Base-by-base conservation (phyloP, 2,888 invertebrate genomes). In the Achlya flavicornis region DNA sequence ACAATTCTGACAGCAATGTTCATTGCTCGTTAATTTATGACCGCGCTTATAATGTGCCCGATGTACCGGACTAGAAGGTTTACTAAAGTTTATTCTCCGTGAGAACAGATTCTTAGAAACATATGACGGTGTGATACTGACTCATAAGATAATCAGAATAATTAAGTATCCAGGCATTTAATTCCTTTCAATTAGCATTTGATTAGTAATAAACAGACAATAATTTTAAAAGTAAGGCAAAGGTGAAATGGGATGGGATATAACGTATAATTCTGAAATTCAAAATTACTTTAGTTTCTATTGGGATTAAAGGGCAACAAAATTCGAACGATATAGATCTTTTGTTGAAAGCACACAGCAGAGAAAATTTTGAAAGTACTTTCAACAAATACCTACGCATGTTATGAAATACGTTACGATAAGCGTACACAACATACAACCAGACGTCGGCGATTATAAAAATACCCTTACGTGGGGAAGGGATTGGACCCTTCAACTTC, bases 1-100 rank as follows among this genome's bases (percentile, higher is more conserved):
- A 67, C 70, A 71, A 70, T 67, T 62, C 70, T 75, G 76, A 74
- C 79, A 79, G 81, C 78, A 77, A 81, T 79, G 78, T 80, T 82
- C 84, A 86, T 85, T 84, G 82, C 80, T 77, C 73, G 83, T 77
- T 83, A 87, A 88, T 88, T 88, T 88, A 89, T 86, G 82, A 78
- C 78, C 75, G 68, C 63, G 69, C 70, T 79, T 73, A 70, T 71
- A 69, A 65, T 66, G 63, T 64, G 61, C 63, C 58, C 57, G 53
- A 62, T 61, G 48, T 64, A 64, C 59, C 41, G 64, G 57, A 53
- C 53, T 35, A 16, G 53, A 57, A 62, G 53, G n/a, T 43, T 60
- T 19, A 14, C 57, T 57, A 33, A 57, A 41, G 41, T 26, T 33
- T 43, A 60, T 60, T 60, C 19, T 19, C 26, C 60, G 60, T 60